Evolutionary conservation across 2,113 vertebrate genomes (phyloP).

Genomic region (Azemiops feae): DNA sequence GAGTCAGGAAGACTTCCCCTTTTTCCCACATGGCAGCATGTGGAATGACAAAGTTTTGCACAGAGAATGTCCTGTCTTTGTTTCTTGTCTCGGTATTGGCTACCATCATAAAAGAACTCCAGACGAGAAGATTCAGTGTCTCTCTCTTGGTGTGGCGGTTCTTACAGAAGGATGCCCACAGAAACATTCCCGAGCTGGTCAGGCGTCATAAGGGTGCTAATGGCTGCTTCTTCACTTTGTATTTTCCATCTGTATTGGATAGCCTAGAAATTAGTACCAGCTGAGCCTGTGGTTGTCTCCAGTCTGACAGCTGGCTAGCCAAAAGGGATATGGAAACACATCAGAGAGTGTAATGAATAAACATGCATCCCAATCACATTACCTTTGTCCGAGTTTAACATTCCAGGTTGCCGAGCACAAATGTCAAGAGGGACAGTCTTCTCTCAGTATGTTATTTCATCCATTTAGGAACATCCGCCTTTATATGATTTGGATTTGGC

Average conservation of each 20-base stretch:
- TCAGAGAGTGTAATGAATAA: constrained; percentile 20
- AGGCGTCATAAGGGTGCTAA: background rate
- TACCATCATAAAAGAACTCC: constrained; percentile 26
- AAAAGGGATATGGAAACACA: constrained; percentile 14
- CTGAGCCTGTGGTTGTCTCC: constrained; percentile 35
- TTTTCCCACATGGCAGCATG: background rate
- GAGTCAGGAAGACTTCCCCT: constrained; percentile 53
- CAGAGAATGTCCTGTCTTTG: background rate
- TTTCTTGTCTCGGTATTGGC: constrained; percentile 23
- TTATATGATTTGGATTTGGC: background rate
- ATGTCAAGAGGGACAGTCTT: background rate
- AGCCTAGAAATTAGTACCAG: constrained; percentile 46
- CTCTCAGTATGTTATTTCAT: background rate
- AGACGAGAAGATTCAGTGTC: constrained; percentile 6
- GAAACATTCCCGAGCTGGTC: constrained; percentile 10
- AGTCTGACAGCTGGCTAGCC: constrained; percentile 18
- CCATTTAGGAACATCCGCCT: background rate
- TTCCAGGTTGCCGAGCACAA: background rate
- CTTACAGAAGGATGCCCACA: background rate
- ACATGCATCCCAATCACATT: constrained; percentile 2
- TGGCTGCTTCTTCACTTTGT: constrained; percentile 26
- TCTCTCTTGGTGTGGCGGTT: constrained; percentile 8
- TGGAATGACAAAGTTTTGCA: constrained; percentile 32
- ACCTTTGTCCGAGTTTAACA: background rate
- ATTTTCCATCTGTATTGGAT: constrained; percentile 57